phyloP scores from a whole-genome alignment of 2,888 invertebrate genomes.

The Lepidonotus clava region DNA sequence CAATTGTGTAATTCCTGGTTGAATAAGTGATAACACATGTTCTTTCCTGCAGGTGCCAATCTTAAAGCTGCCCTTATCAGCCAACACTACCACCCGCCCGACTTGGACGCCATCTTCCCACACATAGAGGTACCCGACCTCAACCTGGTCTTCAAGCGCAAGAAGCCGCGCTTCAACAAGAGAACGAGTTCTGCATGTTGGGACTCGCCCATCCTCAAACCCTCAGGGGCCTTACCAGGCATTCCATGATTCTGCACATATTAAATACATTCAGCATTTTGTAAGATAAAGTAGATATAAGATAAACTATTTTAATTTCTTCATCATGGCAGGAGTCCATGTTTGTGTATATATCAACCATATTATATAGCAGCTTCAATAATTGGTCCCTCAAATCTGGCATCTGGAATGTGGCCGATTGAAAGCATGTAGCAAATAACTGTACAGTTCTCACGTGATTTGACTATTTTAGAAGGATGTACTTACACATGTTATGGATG shows the following conservation, averaged over 20 bases:
- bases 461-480: too few species aligned
- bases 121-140: conserved; percentile 76
- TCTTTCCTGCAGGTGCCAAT: conserved; percentile 68
- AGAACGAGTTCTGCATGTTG: conserved; percentile 81
- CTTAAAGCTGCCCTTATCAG: conserved; percentile 74
- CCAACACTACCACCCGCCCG: conserved; percentile 75
- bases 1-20: too few species aligned
- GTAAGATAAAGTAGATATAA: background rate
- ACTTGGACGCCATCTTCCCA: conserved; percentile 75
- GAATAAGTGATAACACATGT: background rate
- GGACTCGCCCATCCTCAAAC: conserved; percentile 78
- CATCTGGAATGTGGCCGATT: too few species aligned
- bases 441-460: too few species aligned
- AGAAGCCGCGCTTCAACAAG: conserved; percentile 78
- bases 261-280: too few species aligned
- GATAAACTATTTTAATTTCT: background rate
- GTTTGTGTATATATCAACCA: conserved; percentile 2
- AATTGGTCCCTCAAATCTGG: too few species aligned
- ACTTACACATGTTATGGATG: too few species aligned
- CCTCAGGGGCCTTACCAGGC: too few species aligned
- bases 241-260: background rate
- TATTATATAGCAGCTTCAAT: too few species aligned
- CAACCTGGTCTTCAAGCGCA: conserved; percentile 75
- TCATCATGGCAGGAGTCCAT: background rate
- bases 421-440: too few species aligned